Conservation (phyloP, 1,140 invertebrate genomes). For the Platorchestia sp. region DNA sequence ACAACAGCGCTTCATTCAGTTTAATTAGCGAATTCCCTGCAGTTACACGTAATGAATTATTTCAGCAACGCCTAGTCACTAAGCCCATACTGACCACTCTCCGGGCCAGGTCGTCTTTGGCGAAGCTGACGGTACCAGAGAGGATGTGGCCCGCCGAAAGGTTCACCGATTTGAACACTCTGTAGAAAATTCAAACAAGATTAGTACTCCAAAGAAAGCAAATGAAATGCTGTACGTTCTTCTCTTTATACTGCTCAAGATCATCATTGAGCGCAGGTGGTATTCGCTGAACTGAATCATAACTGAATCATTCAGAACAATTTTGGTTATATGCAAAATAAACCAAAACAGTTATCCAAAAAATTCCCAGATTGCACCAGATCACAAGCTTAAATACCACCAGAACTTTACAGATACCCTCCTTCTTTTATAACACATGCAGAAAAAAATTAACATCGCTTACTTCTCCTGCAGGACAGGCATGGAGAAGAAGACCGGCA, state of each 20-base stretch:
- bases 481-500: conserved; percentile 73
- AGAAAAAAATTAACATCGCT: background rate
- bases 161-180: conserved; percentile 28
- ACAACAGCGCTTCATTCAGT: no score
- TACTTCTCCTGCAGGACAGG: conserved; percentile 71
- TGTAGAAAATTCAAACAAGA: background rate
- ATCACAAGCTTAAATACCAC: background rate
- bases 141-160: conserved; percentile 5
- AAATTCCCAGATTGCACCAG: background rate
- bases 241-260: no score
- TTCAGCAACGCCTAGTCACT: background rate
- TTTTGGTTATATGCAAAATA: no score
- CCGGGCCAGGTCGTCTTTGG: conserved; percentile 12
- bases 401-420: no score
- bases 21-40: no score
- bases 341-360: no score
- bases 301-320: no score
- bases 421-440: background rate
- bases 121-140: conserved; percentile 34
- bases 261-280: no score
- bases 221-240: no score
- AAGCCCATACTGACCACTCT: background rate
- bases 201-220: background rate
- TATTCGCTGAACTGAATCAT: no score
- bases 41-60: no score